Evolutionary conservation across 2,113 vertebrate genomes (phyloP), one percentile per base, ranked within the genome.

Genomic region (Hemibagrus wyckioides): DNA sequence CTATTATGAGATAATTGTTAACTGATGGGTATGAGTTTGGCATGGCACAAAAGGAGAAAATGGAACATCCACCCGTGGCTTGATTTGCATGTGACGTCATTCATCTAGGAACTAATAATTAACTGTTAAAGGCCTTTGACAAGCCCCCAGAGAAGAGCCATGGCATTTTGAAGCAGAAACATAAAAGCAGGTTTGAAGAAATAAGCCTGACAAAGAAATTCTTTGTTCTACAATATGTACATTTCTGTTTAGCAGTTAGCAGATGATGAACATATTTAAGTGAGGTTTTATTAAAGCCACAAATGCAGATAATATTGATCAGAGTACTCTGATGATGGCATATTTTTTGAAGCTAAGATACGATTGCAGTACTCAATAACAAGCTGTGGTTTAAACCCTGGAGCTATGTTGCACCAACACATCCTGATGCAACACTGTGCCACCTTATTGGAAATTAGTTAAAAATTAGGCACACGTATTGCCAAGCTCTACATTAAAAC

Each of bases 21-120:
- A 21, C 44, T 44, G 21, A 28, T 41, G 59, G 36, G 28, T 36
- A 85, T 44, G 83, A 48, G 54, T 85, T 82, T 65, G 73, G 9
- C 73, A 63, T 30, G 57, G 59, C 39, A 71, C 79, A 80, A 88
- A 88, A 57, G 69, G 57, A 56, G 83, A 39, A 54, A 65, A 85
- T 75, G 44, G 59, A 54, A 59, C 65, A 63, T 75, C 36, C 54
- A 54, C 25, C n/a, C 5, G 39, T 52, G 1, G 8, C 9, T 59
- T 76, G 65, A 67, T 33, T 30, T 67, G 83, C 33, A 44, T 75
- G 17, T 65, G 57, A 65, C 41, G 2, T 52, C 75, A 52, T 80
- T 13, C 15, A 65, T 23, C 15, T 13, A 65, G 73, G 41, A 50
- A 41, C 36, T 41, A 33, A 36, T 33, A 54, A 33, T 79, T 52